Conservation (phyloP, 2,888 invertebrate species). For the Perizoma affinitatum region DNA sequence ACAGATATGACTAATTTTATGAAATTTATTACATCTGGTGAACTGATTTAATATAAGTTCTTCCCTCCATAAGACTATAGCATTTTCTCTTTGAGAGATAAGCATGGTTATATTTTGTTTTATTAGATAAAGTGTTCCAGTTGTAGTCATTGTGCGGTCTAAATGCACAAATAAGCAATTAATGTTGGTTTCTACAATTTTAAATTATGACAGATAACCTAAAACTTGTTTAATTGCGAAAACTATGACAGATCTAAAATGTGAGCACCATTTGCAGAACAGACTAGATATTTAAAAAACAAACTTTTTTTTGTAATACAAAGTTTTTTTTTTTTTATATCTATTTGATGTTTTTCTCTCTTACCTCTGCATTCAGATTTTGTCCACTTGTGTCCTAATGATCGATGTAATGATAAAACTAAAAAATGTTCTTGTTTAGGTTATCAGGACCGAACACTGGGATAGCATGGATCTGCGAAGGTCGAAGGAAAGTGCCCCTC, state of each 20-base stretch:
- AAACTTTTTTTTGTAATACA: too few relatives aligned
- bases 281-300: too few relatives aligned
- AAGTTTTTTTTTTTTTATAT: too few relatives aligned
- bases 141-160: background rate
- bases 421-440: conserved; percentile 56
- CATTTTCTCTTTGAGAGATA: background rate
- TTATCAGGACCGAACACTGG: conserved; percentile 87
- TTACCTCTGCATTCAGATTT: too few relatives aligned
- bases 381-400: too few relatives aligned
- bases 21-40: conserved; percentile 36
- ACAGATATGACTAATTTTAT: conserved; percentile 34
- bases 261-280: too few relatives aligned
- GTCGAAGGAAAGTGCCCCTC: conserved; percentile 91
- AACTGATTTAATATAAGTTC: background rate
- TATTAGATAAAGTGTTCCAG: background rate
- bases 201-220: conserved; percentile 66
- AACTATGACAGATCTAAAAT: too few relatives aligned
- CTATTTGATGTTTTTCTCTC: too few relatives aligned
- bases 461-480: conserved; percentile 94
- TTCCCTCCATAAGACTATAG: background rate
- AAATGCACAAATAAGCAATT: background rate
- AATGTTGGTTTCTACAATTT: background rate
- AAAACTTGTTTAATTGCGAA: conserved; percentile 38
- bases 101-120: background rate
- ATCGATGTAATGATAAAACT: background rate